Base-by-base conservation (phyloP, 1,140 invertebrate species). In the Arctopsyche grandis region DNA sequence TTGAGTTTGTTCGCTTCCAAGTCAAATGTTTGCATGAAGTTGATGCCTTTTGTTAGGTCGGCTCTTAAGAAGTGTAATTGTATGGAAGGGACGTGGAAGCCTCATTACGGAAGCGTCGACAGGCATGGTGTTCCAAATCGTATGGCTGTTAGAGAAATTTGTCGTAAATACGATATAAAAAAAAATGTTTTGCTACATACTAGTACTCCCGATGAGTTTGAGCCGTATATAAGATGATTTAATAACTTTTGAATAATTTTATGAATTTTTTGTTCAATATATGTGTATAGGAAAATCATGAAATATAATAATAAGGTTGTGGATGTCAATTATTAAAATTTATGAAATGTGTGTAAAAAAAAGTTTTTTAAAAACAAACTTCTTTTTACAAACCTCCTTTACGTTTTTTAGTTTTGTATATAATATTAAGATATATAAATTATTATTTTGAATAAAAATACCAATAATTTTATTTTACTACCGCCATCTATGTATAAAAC, bases 1-100 rank as follows among this genome's bases (percentile, higher is more conserved):
- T 81, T 89, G 19, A 79, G 82, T 76, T 84, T 88, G 66, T 88
- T 86, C 84, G 85, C 86, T 22, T 83, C 84, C 56, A 75, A 83
- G 14, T 87, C 87, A 29, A 83, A 84, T 21, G 87, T 86, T 84
- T 89, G 88, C 80, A 84, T 77, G 80, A 80, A 79, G 5, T 79
- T 89, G 12, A 79, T 86, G 5, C 84, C 85, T 9, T 60, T 82
- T 26, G 82, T 88, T 46, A 86, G 86, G 48, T 58, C 80, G 69
- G 83, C 87, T 81, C 77, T 88, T 48, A 83, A 84, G 9, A 89
- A 87, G 84, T 83, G 80, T 16, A 88, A 88, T 83, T 89, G 88
- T 83, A 84, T 88, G 52, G 85, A 84, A 84, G 87, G 88, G 0
- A 86, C 85, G 75, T 88, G 87, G 86, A 84, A 83, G 16, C 84